phyloP scores from a whole-genome alignment of 2,888 invertebrate species.

The Diabrotica balteata region DNA sequence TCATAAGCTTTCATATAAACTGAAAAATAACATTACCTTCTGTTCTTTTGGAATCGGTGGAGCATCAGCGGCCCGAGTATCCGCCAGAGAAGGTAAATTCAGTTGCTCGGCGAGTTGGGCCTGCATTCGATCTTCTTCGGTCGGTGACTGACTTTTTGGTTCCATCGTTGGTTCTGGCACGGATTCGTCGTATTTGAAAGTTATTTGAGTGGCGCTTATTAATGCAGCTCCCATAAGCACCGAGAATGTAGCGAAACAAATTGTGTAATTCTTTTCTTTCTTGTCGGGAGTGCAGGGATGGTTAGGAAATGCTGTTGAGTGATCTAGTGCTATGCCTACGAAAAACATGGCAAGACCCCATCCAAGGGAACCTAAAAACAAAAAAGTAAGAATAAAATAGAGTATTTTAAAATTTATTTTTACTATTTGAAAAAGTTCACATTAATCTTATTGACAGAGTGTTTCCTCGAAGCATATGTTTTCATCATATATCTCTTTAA shows the following conservation, averaged over 20 bases:
- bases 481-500: no score
- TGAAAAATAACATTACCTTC: conserved; percentile 55
- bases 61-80: conserved; percentile 67
- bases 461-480: no score
- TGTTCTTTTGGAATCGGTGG: conserved; percentile 62
- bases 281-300: conserved; percentile 90
- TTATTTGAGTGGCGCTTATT: conserved; percentile 88
- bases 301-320: conserved; percentile 93
- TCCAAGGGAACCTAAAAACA: conserved; percentile 73
- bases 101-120: conserved; percentile 84
- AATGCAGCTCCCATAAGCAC: conserved; percentile 95
- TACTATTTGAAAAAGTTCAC: no score
- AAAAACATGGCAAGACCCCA: conserved; percentile 99
- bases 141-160: conserved; percentile 59
- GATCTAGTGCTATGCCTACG: conserved; percentile 94
- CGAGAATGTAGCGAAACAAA: conserved; percentile 97
- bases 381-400: no score
- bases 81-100: conserved; percentile 78
- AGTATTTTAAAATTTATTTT: no score
- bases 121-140: conserved; percentile 80
- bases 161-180: conserved; percentile 36
- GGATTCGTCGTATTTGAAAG: conserved; percentile 70
- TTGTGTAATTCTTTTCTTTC: conserved; percentile 97
- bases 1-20: not conserved
- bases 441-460: no score